Base-by-base conservation (phyloP, 1,140 invertebrate genomes). In the Pachyrhynchus sulphureomaculatus region DNA sequence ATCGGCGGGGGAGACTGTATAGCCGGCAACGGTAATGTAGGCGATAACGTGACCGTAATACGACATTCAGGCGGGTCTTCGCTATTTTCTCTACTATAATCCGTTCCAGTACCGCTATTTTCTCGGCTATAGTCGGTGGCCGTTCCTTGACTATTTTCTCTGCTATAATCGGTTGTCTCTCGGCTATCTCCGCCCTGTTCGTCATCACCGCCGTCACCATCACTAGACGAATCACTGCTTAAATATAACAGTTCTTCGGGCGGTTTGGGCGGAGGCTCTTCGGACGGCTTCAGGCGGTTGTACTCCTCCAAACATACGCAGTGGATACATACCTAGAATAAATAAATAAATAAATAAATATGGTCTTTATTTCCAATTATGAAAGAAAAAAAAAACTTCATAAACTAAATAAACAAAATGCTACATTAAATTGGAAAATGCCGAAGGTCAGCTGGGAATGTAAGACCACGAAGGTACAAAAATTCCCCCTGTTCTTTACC, bases 41-140 rank as follows among this genome's bases (percentile, higher is more conserved):
- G 84, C 15, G 84, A 86, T 1, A 91, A 75, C 0, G 89, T 90
- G 0, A 92, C 87, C 0, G 84, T 82, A 36, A 91, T 88, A 64
- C 79, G 76, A 52, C 81, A 82, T 58, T 71, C 67, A 23, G 72
- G 69, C 15, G 71, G 49, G 45, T 56, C 53, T 5, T 32, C 36
- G 29, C 55, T 58, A 21, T 58, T 58, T 15, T 49, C 55, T 13
- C 45, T 39, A 32, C 47, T 59, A 32, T 33, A 60, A 32, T 56
- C 53, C 1, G 53, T 56, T 12, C 23, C 53, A 2, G 53, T 56
- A 5, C 23, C 15, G 54, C 54, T 56, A 26, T 47, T 45, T 13
- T 47, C 54, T 18, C 39, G 23, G 23, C 55, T 58, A 21, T 58
- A 54, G 15, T 51, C 48, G 5, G 37, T 45, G n/a, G 36, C 26